Base-by-base conservation (phyloP, 2,113 vertebrate species). In the Odobenus rosmarus region DNA sequence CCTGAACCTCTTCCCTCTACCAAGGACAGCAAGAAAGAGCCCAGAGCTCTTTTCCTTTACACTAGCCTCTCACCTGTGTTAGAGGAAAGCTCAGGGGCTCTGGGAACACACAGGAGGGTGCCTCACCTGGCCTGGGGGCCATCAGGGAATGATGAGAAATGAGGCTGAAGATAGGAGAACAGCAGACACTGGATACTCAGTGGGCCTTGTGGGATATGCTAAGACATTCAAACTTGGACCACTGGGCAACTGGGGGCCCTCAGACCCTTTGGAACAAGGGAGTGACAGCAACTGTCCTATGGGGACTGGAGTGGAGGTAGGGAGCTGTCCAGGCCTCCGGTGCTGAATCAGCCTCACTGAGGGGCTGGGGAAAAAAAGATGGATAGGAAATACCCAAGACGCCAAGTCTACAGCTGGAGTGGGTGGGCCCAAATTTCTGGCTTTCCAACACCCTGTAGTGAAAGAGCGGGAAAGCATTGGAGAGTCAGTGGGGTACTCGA, bases 301-400 rank as follows among this genome's bases (percentile, higher is more conserved):
- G 12, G 16, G 51, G 9, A 21, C 10, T 7, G 1, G 1, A 15
- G 21, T 3, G 3, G 12, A 21, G 3, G 6, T 7, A 0, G 28
- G 94, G 98, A 95, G 83, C 94, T 98, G 94, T 98, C 97, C 96
- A 51, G 21, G 11, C 39, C 1, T 0, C 4, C 0, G 4, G 95
- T 97, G 88, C 96, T 97, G 94, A 98, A 97, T 26, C 72, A 31
- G 8, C 57, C 42, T 2, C 51, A 0, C 36, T 0, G 4, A 49
- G 24, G 21, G 8, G 2, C 16, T 36, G 53, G 9, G 31, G 87
- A 77, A 74, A 42, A 16, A 39, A 42, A 76, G 33, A 33, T 3
- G 39, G 15, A 21, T 39, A 69, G 33, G 36, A 83, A 39, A 14
- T 16, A 9, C 55, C 24, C 76, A 71, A 10, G 53, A 61, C 53